Base-by-base conservation (phyloP, 2,888 invertebrate genomes). In the Syrista parreyssii region DNA sequence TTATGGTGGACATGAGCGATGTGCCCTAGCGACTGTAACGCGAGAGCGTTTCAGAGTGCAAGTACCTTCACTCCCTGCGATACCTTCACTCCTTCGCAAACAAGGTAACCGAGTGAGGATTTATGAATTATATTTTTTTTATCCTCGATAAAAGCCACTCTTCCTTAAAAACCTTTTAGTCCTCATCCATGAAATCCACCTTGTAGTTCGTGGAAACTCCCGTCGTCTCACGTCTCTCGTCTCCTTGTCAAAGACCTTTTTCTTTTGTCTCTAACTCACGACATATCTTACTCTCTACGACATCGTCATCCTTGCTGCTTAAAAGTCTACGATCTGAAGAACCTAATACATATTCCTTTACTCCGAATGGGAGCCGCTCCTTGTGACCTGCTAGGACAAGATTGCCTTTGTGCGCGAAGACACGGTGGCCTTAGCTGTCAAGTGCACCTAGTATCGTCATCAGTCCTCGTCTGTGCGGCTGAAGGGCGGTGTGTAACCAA, bases 1-100 rank as follows among this genome's bases (percentile, higher is more conserved):
- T 55, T 55, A 89, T 88, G 86, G 84, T 86, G 86, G 85, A 86
- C 79, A 84, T 83, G 83, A 85, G 87, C 84, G 88, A 89, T 89
- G 88, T 88, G 81, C 85, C 85, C 78, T 77, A 73, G 84, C 83
- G 83, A 85, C 79, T 83, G 79, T 35, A 35, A 80, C 84, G 82
- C 82, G 78, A 82, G 82, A 83, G 84, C 84, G 84, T 85, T 86
- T 82, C 85, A 83, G 79, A 79, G 79, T 80, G 80, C 76, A 79
- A 71, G 71, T 33, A 71, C 32, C 71, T 31, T 33, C 72, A 32
- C 32, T 36, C 15, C 76, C 30, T 69, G 6, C 76, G 31, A 23
- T 23, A 55, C 55, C 75, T 30, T n/a, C 68, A 23, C 81, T 84
- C 82, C 80, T 78, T 73, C 77, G 76, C 83, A 79, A 82, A 80